Evolutionary conservation across 2,113 vertebrate genomes (phyloP).

Genomic region (Eclectus roratus): DNA sequence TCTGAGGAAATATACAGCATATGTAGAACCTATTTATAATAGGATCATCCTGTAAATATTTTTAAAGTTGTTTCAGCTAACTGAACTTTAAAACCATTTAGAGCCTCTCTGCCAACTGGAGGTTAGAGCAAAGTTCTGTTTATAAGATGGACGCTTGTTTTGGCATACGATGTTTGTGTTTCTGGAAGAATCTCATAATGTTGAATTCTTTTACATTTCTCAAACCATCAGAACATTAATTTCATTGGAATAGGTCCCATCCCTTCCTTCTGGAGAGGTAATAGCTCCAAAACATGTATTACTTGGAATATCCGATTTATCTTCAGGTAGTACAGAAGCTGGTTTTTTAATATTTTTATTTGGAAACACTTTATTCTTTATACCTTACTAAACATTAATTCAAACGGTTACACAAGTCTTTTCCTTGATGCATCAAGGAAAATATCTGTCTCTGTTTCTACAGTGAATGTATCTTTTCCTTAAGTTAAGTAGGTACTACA

Average conservation of each 20-base stretch:
- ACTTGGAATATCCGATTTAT: not conserved
- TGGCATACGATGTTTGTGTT: not conserved
- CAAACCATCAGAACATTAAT: not conserved
- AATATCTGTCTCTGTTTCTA: not conserved
- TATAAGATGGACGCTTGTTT: not conserved
- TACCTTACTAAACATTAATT: not conserved
- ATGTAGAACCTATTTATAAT: not conserved
- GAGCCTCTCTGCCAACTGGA: not conserved
- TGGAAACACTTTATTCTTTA: not conserved
- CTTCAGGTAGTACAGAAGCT: not conserved
- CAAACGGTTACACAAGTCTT: not conserved
- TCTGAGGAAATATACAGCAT: constrained; percentile 11
- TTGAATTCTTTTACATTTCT: not conserved
- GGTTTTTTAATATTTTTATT: not conserved
- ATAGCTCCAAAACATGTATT: not conserved
- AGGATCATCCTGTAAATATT: not conserved
- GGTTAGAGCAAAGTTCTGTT: not conserved
- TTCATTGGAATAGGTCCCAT: not conserved
- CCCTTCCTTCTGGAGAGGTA: not conserved
- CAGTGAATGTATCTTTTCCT: not conserved
- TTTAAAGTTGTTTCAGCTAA: not conserved
- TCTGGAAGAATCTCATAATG: not conserved
- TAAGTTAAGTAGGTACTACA: not conserved
- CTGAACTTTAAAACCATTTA: not conserved
- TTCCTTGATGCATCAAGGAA: not conserved